Percentiles rank a stretch among this genome's conserved stretches.
Evolutionary conservation across 2,888 invertebrate genomes (phyloP).

Genomic region (Cheilosia grossa): DNA sequence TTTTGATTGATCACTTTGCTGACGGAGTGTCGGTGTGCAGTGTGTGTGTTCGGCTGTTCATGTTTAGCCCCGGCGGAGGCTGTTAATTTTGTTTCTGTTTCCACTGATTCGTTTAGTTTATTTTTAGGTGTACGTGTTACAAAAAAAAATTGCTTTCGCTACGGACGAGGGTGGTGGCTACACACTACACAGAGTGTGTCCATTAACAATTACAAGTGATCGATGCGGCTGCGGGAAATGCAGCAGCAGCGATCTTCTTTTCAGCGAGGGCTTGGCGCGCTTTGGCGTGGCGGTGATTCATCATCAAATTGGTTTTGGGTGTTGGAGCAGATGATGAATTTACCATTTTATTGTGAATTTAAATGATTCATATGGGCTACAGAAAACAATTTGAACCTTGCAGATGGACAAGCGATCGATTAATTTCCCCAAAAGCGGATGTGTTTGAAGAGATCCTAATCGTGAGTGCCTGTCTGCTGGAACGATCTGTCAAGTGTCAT

Average conservation of each 20-base stretch:
- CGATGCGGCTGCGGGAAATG: conserved; percentile 71
- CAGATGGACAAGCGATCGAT: conserved; percentile 72
- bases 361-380: conserved; percentile 40
- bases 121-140: conserved; percentile 19
- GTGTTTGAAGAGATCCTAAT: conserved; percentile 54
- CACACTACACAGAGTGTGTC: conserved; percentile 13
- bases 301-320: conserved; percentile 69
- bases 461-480: conserved; percentile 17
- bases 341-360: conserved; percentile 28
- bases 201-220: conserved; percentile 72
- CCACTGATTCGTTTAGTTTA: conserved; percentile 20
- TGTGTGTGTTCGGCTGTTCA: neutral
- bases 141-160: conserved; percentile 15
- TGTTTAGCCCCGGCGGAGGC: conserved; percentile 23
- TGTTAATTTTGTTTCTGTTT: conserved; percentile 49
- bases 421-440: conserved; percentile 55
- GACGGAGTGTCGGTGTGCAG: conserved; percentile 43
- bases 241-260: conserved; percentile 54
- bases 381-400: conserved; percentile 31
- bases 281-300: conserved; percentile 54
- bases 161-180: conserved; percentile 21
- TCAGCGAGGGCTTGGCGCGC: conserved; percentile 51
- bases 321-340: conserved; percentile 68
- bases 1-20: conserved; percentile 74
- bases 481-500: conserved; percentile 56